Conservation (phyloP, 2,797 vertebrate species). For the Rhabdophis nuchalis region DNA sequence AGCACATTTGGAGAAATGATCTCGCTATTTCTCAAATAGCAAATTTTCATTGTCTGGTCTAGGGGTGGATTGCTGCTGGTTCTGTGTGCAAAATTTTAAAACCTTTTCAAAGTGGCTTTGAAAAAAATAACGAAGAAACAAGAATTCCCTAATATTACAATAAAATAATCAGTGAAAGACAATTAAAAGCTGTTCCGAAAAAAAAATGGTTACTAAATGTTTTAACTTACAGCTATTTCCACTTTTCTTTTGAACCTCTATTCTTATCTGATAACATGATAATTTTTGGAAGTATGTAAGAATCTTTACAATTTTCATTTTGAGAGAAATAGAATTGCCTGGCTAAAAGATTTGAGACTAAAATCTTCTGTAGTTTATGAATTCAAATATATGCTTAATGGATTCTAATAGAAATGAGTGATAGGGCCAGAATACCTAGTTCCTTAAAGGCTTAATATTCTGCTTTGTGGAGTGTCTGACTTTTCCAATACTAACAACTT, state of each 20-base stretch:
- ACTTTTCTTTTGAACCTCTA: neutral
- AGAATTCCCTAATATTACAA: neutral
- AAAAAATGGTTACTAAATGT: neutral
- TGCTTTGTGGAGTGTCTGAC: constrained; percentile 33
- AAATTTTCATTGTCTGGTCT: neutral
- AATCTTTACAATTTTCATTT: neutral
- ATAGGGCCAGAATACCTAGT: constrained; percentile 31
- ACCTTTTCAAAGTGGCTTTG: neutral
- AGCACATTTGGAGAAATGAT: neutral
- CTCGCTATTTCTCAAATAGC: neutral
- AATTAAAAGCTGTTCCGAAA: neutral
- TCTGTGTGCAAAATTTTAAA: too few relatives aligned
- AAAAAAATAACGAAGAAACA: neutral
- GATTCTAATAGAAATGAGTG: constrained; percentile 47
- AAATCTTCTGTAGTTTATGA: constrained; percentile 3
- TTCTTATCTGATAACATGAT: neutral
- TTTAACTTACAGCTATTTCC: neutral
- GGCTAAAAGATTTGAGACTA: neutral
- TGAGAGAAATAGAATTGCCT: neutral
- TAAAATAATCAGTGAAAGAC: neutral
- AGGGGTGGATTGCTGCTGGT: too few relatives aligned
- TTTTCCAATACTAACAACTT: constrained; percentile 64
- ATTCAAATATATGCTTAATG: constrained; percentile 8
- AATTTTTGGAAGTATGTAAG: neutral
- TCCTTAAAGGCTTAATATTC: constrained; percentile 35